These are phyloP conservation scores for Philopedon plagiatum DNA, from an alignment of 2,888 invertebrate species.

Conservation along the genomic window DNA sequence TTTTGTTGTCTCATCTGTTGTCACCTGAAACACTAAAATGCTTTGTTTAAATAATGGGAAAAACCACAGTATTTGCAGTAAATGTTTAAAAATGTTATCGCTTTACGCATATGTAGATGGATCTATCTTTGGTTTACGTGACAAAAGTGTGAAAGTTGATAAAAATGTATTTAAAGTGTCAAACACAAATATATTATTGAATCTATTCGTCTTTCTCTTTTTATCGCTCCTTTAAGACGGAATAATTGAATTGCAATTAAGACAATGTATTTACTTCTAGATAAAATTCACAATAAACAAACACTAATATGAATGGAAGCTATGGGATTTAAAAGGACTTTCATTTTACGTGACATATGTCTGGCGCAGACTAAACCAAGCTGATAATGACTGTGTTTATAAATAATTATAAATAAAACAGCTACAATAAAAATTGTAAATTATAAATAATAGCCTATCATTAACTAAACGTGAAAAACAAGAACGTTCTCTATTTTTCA, in stretches of 20 bases:
- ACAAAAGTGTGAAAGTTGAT: slow-evolving; percentile 1
- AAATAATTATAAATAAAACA: too few relatives aligned
- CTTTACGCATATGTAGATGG: not conserved
- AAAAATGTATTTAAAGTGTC: not conserved
- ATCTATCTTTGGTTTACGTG: slow-evolving; percentile 6
- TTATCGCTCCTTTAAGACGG: not conserved
- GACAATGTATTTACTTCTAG: slow-evolving; percentile 4
- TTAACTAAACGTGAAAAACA: too few relatives aligned
- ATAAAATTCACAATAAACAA: not conserved
- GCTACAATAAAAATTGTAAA: too few relatives aligned
- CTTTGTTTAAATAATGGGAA: too few relatives aligned
- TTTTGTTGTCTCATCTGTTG: too few relatives aligned
- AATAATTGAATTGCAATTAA: not conserved
- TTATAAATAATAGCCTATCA: too few relatives aligned
- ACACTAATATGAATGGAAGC: not conserved
- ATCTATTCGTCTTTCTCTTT: not conserved
- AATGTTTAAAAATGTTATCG: not conserved
- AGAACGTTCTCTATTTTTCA: too few relatives aligned
- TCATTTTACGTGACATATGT: not conserved
- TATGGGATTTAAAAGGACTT: not conserved
- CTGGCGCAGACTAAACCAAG: not conserved
- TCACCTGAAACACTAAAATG: too few relatives aligned
- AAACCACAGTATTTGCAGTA: not conserved
- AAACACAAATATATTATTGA: not conserved
- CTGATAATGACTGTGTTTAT: not conserved